phyloP scores from a whole-genome alignment of 2,888 invertebrate species.

The Acrobasis consociella region DNA sequence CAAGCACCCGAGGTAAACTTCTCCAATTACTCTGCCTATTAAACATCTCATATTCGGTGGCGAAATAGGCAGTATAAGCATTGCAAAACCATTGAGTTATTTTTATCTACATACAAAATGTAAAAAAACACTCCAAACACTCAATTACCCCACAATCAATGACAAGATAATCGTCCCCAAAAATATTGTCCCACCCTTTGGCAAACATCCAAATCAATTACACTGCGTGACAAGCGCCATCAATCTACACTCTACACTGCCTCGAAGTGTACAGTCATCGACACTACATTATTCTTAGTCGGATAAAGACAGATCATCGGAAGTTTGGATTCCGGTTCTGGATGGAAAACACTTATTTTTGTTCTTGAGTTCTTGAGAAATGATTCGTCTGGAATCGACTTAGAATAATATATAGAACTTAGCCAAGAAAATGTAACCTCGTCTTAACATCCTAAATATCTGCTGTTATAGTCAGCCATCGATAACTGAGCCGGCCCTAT shows the following conservation, averaged over 20 bases:
- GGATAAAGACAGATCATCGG: neutral
- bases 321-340: neutral
- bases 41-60: no score
- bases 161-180: conserved; percentile 11
- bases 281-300: conserved; percentile 7
- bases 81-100: no score
- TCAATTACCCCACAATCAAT: conserved; percentile 2
- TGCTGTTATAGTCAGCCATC: no score
- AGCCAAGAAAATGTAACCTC: no score
- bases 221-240: conserved; percentile 11
- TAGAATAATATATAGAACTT: no score
- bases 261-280: conserved; percentile 16
- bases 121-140: neutral
- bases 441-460: no score
- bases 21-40: no score
- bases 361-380: neutral
- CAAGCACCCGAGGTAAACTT: no score
- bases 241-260: conserved; percentile 15
- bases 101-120: neutral
- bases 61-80: no score
- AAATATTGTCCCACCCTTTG: conserved; percentile 19
- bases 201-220: conserved; percentile 21
- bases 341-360: conserved; percentile 1
- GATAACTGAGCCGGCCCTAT: no score
- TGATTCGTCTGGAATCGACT: neutral